phyloP scores from a whole-genome alignment of 2,113 vertebrate species.

The Morone saxatilis region DNA sequence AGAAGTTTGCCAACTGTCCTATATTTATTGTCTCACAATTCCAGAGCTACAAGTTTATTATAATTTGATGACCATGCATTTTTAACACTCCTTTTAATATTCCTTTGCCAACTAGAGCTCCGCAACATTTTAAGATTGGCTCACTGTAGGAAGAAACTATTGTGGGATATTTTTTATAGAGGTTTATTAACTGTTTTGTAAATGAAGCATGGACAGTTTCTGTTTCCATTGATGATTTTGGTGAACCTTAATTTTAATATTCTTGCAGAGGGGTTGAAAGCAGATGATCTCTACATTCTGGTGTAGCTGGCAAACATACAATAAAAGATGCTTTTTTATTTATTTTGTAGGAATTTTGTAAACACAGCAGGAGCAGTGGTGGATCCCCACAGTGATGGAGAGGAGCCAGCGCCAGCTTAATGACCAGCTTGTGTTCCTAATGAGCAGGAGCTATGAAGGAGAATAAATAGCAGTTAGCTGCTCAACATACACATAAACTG shows the following conservation, averaged over 20 bases:
- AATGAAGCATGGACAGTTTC: background rate
- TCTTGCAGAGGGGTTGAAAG: background rate
- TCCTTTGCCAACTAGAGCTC: background rate
- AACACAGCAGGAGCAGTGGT: slow-evolving; percentile 12
- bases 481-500: background rate
- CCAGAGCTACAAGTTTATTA: background rate
- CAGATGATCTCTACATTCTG: background rate
- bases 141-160: background rate
- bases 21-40: slow-evolving; percentile 19
- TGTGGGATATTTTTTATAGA: too few relatives aligned
- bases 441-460: slow-evolving; percentile 18
- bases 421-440: slow-evolving; percentile 2
- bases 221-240: too few relatives aligned
- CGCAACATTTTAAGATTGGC: slow-evolving; percentile 1
- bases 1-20: background rate
- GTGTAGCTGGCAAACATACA: background rate
- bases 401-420: background rate
- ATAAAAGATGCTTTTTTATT: background rate
- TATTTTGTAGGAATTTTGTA: slow-evolving; percentile 22
- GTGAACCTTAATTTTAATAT: too few relatives aligned
- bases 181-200: background rate
- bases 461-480: slow-evolving; percentile 5
- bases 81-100: slow-evolving; percentile 33
- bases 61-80: background rate
- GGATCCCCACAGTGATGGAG: background rate